phyloP scores from a whole-genome alignment of 2,888 invertebrate genomes.

The Blera fallax region DNA sequence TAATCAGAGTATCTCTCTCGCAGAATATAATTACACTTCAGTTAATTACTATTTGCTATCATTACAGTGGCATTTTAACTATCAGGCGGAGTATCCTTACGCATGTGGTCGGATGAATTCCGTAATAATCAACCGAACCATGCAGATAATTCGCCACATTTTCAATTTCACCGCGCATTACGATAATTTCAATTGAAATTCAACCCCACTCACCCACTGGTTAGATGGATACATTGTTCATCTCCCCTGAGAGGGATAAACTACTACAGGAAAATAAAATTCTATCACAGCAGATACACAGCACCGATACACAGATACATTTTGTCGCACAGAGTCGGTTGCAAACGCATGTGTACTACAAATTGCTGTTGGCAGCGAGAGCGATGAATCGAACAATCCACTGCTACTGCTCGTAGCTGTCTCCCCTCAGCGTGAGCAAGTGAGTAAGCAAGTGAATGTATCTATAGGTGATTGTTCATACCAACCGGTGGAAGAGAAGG shows the following conservation, averaged over 20 bases:
- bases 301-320: conserved; percentile 20
- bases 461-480: conserved; percentile 10
- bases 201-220: conserved; percentile 2
- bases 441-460: conserved; percentile 12
- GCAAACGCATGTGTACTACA: conserved; percentile 68
- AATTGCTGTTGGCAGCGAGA: conserved; percentile 57
- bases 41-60: conserved; percentile 63
- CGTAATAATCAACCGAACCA: conserved; percentile 40
- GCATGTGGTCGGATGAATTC: conserved; percentile 20
- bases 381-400: conserved; percentile 52
- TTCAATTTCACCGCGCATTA: conserved; percentile 66
- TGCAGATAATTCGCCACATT: conserved; percentile 59
- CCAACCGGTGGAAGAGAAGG: too few species aligned
- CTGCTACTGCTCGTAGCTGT: conserved; percentile 26
- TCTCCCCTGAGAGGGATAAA: conserved; percentile 29
- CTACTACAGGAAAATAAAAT: conserved; percentile 34
- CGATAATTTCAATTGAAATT: conserved; percentile 69
- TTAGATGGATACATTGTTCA: conserved; percentile 9
- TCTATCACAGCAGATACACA: conserved; percentile 48
- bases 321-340: conserved; percentile 1
- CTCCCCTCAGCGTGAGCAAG: neutral
- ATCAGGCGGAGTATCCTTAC: neutral
- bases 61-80: conserved; percentile 36
- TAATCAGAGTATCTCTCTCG: conserved; percentile 9
- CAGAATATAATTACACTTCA: conserved; percentile 57